phyloP scores from a whole-genome alignment of 2,113 vertebrate species.

The Phocoena phocoena region DNA sequence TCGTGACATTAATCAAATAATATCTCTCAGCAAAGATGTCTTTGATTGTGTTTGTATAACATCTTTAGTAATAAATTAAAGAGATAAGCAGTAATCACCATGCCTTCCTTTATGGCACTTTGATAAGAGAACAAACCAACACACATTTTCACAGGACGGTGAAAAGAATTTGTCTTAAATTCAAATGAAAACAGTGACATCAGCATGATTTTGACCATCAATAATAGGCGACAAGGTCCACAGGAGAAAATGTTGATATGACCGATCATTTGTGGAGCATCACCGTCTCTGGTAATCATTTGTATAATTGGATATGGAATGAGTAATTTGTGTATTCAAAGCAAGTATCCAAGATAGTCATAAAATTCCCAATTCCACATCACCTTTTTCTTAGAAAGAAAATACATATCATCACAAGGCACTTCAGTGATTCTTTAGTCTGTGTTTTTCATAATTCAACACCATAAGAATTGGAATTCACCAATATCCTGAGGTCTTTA shows the following conservation, averaged over 20 bases:
- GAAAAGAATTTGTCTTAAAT: background rate
- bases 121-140: background rate
- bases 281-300: background rate
- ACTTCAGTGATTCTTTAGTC: background rate
- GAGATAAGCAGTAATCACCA: background rate
- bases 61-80: background rate
- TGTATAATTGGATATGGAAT: background rate
- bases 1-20: background rate
- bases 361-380: background rate
- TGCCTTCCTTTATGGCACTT: background rate
- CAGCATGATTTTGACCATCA: background rate
- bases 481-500: background rate
- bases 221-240: background rate
- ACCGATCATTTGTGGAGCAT: background rate
- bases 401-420: background rate
- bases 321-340: conserved; percentile 15
- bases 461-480: background rate
- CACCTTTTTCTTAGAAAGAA: background rate
- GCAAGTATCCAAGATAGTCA: background rate
- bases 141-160: background rate
- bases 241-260: background rate
- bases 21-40: background rate
- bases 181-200: background rate
- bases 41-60: background rate
- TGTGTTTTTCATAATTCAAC: background rate